Evolutionary conservation across 2,797 vertebrate genomes (phyloP).

Genomic region (Macroramphosus scolopax): DNA sequence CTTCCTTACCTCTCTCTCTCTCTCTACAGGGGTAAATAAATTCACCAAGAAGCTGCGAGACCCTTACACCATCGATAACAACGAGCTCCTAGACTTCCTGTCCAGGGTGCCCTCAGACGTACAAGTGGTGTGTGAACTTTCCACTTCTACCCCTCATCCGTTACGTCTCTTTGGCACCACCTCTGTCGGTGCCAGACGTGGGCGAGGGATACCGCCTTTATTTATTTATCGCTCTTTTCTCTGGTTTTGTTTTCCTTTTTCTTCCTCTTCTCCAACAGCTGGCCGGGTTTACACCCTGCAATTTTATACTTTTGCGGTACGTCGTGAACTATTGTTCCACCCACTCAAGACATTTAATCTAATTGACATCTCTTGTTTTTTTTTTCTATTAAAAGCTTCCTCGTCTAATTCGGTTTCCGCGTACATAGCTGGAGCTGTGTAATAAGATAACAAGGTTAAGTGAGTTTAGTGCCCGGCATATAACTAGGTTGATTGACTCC

Average conservation of each 20-base stretch:
- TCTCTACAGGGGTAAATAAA: conserved; percentile 90
- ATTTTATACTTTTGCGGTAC: conserved; percentile 12
- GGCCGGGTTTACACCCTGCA: conserved; percentile 2
- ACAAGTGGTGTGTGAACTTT: conserved; percentile 88
- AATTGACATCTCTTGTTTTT: too few species aligned
- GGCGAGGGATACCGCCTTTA: conserved; percentile 20
- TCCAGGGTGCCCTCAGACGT: conserved; percentile 97
- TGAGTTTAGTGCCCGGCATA: conserved; percentile 64
- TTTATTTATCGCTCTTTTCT: conserved; percentile 10
- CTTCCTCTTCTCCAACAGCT: background rate
- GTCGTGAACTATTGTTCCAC: conserved; percentile 31
- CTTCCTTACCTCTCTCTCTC: conserved; percentile 14
- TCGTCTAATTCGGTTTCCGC: conserved; percentile 63
- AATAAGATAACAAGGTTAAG: conserved; percentile 68
- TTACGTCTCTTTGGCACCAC: conserved; percentile 23
- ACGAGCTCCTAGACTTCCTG: conserved; percentile 95
- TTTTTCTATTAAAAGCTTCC: conserved; percentile 60
- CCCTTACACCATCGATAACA: conserved; percentile 96
- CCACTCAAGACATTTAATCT: conserved; percentile 40
- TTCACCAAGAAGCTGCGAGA: conserved; percentile 98
- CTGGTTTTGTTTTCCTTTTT: background rate
- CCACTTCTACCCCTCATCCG: conserved; percentile 22
- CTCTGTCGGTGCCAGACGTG: conserved; percentile 14
- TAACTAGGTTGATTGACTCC: conserved; percentile 68
- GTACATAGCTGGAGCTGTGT: conserved; percentile 54